phyloP scores from a whole-genome alignment of 2,888 invertebrate genomes.

The Candidula unifasciata region DNA sequence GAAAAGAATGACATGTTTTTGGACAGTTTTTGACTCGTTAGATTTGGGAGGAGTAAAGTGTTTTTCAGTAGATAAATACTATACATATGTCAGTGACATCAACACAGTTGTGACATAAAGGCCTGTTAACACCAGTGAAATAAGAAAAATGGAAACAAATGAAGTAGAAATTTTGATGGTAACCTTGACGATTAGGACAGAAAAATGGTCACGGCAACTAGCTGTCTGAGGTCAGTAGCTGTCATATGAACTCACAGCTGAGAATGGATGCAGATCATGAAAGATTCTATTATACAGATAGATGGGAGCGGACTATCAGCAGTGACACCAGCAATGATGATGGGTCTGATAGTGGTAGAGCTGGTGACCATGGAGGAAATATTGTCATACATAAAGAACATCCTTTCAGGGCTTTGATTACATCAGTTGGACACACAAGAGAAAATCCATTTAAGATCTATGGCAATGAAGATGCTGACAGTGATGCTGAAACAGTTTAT shows the following conservation, averaged over 20 bases:
- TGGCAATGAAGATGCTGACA: background rate
- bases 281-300: background rate
- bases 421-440: background rate
- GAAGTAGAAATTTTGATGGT: too few relatives aligned
- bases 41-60: too few relatives aligned
- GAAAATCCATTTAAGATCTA: background rate
- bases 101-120: too few relatives aligned
- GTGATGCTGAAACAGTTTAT: background rate
- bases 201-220: too few relatives aligned
- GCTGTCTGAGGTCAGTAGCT: background rate
- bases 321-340: conserved; percentile 1
- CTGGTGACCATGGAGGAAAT: background rate
- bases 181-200: background rate
- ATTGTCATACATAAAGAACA: background rate
- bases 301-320: conserved; percentile 9
- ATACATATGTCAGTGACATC: too few relatives aligned
- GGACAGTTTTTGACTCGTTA: too few relatives aligned
- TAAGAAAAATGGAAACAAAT: too few relatives aligned
- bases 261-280: background rate
- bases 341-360: background rate
- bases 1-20: too few relatives aligned
- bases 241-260: background rate
- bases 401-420: too few relatives aligned
- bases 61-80: too few relatives aligned
- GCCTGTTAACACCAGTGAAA: too few relatives aligned